Base-by-base conservation (phyloP, 1,140 invertebrate species). In the Thalassaphorura encarpata region DNA sequence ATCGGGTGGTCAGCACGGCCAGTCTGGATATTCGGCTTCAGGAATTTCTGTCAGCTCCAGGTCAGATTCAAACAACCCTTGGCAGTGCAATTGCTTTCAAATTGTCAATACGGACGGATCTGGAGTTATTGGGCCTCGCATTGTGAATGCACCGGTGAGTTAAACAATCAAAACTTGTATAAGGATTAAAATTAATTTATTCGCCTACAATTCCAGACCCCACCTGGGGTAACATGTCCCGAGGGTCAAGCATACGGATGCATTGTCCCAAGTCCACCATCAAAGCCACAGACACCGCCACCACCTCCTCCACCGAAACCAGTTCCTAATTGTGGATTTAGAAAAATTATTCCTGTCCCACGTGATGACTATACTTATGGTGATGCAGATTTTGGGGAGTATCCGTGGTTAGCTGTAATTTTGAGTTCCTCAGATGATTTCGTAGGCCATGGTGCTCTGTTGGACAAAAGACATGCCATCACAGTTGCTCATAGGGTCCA, bases 401-500 rank as follows among this genome's bases (percentile, higher is more conserved):
- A 70, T 51, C 71, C 71, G 8, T 72, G 71, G 70, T 66, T 70
- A 61, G 75, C 70, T 2, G 76, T 75, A 1, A 61, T 82, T 27
- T 62, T 80, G 1, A 72, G 45, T 36, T 45, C 58, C 2, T 62
- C 62, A 16, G 73, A 83, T 63, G 73, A 72, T 47, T 85, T 83
- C 63, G 58, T 83, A 33, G 83, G 82, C n/a, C 81, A 80, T 16
- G 83, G 81, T 6, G 82, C 79, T 6, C 70, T 86, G 2, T 76
- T 85, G 36, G 76, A 77, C 58, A 62, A 72, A 15, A 71, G 76
- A 21, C 77, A 83, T 66, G 77, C 85, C 4, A 64, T 85, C 1
- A 85, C 83, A 2, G 82, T 77, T 1, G 82, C 81, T 23, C 83
- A 85, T 66, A 80, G 82, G 67, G 71, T 85, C 31, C 66, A 72